Conservation (phyloP, 2,888 invertebrate genomes). For the Drosophila peninsularis region DNA sequence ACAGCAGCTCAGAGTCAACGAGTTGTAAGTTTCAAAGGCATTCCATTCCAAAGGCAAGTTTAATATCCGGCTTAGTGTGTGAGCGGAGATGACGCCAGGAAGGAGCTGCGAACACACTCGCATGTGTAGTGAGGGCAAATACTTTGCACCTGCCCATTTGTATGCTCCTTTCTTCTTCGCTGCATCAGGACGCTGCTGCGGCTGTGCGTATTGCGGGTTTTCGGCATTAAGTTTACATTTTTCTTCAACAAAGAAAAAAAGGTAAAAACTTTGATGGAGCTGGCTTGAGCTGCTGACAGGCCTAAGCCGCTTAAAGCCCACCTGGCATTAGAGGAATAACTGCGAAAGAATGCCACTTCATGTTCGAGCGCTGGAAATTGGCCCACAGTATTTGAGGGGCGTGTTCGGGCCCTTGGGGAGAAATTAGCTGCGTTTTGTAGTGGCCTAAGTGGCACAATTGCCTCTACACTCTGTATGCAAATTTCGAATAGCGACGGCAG, state of each 20-base stretch:
- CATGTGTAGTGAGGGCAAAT: constrained; percentile 1
- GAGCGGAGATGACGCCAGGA: constrained; percentile 10
- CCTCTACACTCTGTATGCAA: constrained; percentile 59
- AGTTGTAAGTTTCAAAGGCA: not conserved
- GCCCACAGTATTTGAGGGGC: constrained; percentile 28
- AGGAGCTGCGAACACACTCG: not conserved
- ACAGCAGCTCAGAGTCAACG: constrained; percentile 1
- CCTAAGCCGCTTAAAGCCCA: constrained; percentile 5
- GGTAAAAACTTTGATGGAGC: constrained; percentile 20
- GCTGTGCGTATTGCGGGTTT: constrained; percentile 11
- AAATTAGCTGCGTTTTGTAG: constrained; percentile 72
- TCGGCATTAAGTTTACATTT: not conserved
- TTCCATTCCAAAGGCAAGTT: no score
- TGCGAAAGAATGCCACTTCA: constrained; percentile 41
- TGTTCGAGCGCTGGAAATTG: constrained; percentile 34
- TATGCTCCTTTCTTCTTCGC: not conserved
- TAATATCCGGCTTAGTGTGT: constrained; percentile 40
- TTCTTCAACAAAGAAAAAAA: not conserved
- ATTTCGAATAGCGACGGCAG: constrained; percentile 47
- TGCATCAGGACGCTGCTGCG: constrained; percentile 8
- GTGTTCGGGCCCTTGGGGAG: constrained; percentile 42
- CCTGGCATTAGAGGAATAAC: constrained; percentile 43
- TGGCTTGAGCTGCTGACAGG: constrained; percentile 3
- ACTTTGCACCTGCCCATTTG: not conserved
- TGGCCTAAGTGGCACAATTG: constrained; percentile 60